Percentiles rank a stretch among this genome's conserved stretches.
These are phyloP conservation scores for Caloenas nicobarica DNA, from an alignment of 2,113 vertebrate species.

Conservation along the genomic window DNA sequence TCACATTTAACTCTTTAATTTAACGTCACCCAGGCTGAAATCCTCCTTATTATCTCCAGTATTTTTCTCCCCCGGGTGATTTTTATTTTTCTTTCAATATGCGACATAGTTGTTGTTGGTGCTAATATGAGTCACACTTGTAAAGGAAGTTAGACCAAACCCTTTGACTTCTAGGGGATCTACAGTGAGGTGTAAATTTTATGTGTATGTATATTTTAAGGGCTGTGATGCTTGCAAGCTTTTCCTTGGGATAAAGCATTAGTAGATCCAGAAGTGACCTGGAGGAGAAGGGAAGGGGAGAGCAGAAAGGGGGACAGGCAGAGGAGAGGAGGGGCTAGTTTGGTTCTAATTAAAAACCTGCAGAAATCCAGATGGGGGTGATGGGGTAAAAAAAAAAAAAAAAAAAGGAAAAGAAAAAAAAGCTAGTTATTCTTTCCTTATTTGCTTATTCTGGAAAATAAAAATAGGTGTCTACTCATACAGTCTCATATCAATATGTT, in stretches of 20 bases:
- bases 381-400: not conserved
- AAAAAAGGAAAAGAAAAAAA: too few species aligned
- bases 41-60: not conserved
- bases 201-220: not conserved
- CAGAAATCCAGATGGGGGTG: not conserved
- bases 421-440: constrained; percentile 17
- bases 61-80: not conserved
- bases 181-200: not conserved
- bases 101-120: not conserved
- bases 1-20: not conserved
- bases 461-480: constrained; percentile 72
- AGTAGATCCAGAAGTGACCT: not conserved
- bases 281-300: not conserved
- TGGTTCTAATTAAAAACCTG: not conserved
- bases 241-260: not conserved
- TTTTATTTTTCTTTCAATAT: not conserved
- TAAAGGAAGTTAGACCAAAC: not conserved
- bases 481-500: constrained; percentile 77
- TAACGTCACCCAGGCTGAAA: not conserved
- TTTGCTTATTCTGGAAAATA: constrained; percentile 66
- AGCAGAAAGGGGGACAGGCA: not conserved
- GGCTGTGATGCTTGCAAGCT: not conserved
- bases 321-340: not conserved
- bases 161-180: not conserved
- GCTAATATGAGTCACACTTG: not conserved